Conservation (phyloP, 53 echinoderm and acorn worm species). For the Zoroaster sp. region DNA sequence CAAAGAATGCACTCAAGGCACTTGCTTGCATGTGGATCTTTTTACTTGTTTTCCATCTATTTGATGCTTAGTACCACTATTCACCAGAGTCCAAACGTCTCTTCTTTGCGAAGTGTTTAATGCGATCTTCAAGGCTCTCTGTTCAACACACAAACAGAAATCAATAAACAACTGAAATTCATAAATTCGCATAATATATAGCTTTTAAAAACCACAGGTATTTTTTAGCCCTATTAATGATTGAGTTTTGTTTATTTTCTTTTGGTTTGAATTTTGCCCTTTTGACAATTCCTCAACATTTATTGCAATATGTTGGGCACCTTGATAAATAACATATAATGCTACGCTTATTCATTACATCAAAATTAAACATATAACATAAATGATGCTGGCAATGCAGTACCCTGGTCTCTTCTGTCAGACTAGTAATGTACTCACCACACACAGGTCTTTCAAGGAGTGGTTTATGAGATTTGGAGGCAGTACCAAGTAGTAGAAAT, state of each 20-base stretch:
- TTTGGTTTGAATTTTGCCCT: no score
- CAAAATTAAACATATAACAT: no score
- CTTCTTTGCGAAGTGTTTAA: conserved; percentile 71
- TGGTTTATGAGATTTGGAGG: conserved; percentile 65
- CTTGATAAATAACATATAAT: no score
- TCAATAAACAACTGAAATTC: background rate
- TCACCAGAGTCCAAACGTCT: conserved; percentile 13
- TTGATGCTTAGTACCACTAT: background rate
- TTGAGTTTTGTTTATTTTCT: background rate
- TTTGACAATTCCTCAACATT: no score
- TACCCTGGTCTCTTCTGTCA: no score
- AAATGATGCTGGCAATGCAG: no score
- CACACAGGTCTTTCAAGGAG: conserved; percentile 65
- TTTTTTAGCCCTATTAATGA: no score
- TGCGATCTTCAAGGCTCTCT: conserved; percentile 76
- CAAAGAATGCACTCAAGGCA: no score
- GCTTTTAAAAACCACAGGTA: background rate
- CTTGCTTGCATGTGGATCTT: no score
- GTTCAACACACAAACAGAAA: conserved; percentile 1
- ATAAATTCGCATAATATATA: background rate
- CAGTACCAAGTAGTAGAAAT: conserved; percentile 52
- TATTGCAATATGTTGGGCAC: no score
- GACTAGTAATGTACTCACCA: conserved; percentile 36
- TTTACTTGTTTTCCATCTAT: no score
- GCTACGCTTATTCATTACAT: no score